Evolutionary conservation across 1,140 invertebrate species (phyloP), one percentile per base, ranked within the genome.

Genomic region (Adoxophyes honmai): DNA sequence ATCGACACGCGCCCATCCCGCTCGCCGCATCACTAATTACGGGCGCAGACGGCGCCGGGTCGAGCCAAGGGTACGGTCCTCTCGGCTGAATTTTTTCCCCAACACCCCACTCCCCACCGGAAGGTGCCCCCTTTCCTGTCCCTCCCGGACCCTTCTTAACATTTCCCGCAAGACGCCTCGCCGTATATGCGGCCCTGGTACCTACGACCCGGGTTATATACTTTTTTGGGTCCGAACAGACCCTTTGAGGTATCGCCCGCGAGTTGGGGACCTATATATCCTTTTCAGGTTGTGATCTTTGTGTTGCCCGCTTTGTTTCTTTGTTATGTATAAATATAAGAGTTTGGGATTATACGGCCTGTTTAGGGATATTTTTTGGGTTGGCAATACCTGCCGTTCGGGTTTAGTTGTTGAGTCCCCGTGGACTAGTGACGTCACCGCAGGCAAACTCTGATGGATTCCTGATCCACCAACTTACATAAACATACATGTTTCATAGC

Each of bases 131-230:
- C 8, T 21, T 70, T 74, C 71, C 76, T 68, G 69, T 72, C 75
- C 76, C 77, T 68, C 78, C 78, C 81, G 71, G 76, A 84, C 84
- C 83, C 83, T 87, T 85, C 83, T 83, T 86, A 86, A 81, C 78
- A 81, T 85, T 86, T 76, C 81, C 80, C 80, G 56, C 52, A 59
- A 88, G 82, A 86, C 75, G 79, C 75, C 74, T 72, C 56, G 69
- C 67, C 72, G 77, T 85, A 84, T 87, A 87, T 86, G 84, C 68
- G 64, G 62, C 76, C 79, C 75, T 82, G 75, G 80, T 80, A 82
- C 78, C 75, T 82, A 70, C 62, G 51, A 55, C 38, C 69, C 64
- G 79, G 77, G 73, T 81, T 86, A 84, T 87, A 83, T 86, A 86
- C 85, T 84, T 86, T 87, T 88, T 88, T 83, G 79, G 82, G 80